phyloP scores from a whole-genome alignment of 2,888 invertebrate genomes.

The Nemapogon koenigi region DNA sequence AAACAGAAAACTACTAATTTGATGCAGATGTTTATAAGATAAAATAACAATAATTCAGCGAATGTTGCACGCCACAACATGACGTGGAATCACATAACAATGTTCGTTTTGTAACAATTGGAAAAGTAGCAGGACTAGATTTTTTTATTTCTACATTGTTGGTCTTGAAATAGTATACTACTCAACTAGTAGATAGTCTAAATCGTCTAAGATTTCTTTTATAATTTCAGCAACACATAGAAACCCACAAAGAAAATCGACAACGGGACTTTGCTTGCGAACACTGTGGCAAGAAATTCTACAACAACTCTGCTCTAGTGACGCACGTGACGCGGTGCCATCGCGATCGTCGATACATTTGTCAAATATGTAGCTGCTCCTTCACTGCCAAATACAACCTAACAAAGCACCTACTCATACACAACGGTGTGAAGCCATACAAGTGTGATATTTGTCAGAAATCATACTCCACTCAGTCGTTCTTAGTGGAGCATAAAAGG shows the following conservation, averaged over 20 bases:
- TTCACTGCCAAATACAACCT: constrained; percentile 49
- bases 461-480: constrained; percentile 32
- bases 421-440: constrained; percentile 41
- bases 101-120: too few relatives aligned
- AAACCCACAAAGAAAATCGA: constrained; percentile 44
- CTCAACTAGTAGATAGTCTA: too few relatives aligned
- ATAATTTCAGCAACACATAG: constrained; percentile 35
- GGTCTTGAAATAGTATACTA: too few relatives aligned
- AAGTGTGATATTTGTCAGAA: constrained; percentile 50
- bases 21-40: too few relatives aligned
- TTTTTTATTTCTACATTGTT: too few relatives aligned
- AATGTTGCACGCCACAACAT: too few relatives aligned
- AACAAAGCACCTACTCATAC: constrained; percentile 39
- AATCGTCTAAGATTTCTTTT: too few relatives aligned
- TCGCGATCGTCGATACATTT: constrained; percentile 39
- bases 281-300: constrained; percentile 52
- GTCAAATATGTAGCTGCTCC: constrained; percentile 41
- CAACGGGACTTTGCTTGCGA: constrained; percentile 40
- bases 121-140: too few relatives aligned
- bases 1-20: too few relatives aligned
- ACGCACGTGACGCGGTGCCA: constrained; percentile 38
- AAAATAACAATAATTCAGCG: too few relatives aligned
- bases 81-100: too few relatives aligned
- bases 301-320: constrained; percentile 32
- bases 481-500: constrained; percentile 42